Evolutionary conservation across 1,140 invertebrate genomes (phyloP), one percentile per base, ranked within the genome.

Genomic region (Anoplolepis gracilipes): DNA sequence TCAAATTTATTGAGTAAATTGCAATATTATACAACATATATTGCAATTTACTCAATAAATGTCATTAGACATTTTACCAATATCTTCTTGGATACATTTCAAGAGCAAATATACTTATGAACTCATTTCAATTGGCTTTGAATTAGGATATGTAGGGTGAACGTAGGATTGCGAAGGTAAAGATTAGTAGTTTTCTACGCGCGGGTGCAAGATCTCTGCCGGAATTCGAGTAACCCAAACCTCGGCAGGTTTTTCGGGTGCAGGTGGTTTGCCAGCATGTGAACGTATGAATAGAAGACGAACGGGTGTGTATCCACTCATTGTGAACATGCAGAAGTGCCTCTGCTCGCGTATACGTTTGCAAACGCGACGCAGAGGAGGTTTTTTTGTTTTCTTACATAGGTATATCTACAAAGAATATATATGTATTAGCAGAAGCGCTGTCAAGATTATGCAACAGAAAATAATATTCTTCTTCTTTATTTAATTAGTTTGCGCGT

Each of bases 211-310:
- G 53, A 22, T 28, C 81, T 13, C 42, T 33, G 11, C 1, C 36
- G 11, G 55, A 57, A 82, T 13, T 16, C 67, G 53, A 84, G 88
- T 89, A 89, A 89, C 78, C 84, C 84, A 89, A 89, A 86, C 86
- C 88, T 88, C 88, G 59, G 81, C 86, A 84, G 85, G 76, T 86
- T 86, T 88, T 86, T 88, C 72, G 59, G 84, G 65, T 86, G 86
- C 88, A 88, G 86, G 59, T 88, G 86, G 84, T 88, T 89, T 85
- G 84, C 84, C 84, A 85, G 84, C 84, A 85, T 85, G 76, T 65
- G 53, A 76, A 61, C 78, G 82, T 88, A 86, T 86, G 84, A 77
- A 79, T 85, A 87, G 86, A 84, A 85, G 86, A 78, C 84, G 81
- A 87, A 87, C 82, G 73, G 86, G 72, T 87, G 72, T 87, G 86